phyloP scores from a whole-genome alignment of 1,140 invertebrate species.

The Drosophila santomea region DNA sequence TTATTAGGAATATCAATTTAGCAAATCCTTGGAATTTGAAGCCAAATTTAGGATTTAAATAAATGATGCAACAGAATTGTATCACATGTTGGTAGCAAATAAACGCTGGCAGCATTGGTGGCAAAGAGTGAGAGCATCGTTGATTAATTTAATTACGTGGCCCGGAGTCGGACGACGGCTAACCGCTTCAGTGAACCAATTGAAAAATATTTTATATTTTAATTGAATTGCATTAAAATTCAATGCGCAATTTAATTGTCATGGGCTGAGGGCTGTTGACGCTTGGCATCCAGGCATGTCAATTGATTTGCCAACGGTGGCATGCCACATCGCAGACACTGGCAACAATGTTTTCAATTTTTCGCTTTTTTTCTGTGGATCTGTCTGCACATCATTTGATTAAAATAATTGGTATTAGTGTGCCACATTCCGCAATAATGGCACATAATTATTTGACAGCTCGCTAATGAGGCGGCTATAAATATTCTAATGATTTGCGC shows the following conservation, averaged over 20 bases:
- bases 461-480: slow-evolving; percentile 38
- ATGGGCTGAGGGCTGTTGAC: slow-evolving; percentile 31
- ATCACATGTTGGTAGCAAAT: slow-evolving; percentile 12
- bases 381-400: slow-evolving; percentile 44
- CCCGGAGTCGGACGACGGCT: slow-evolving; percentile 5
- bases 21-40: slow-evolving; percentile 2
- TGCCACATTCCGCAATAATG: slow-evolving; percentile 14
- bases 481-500: slow-evolving; percentile 18
- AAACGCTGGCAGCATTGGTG: slow-evolving; percentile 27
- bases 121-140: slow-evolving; percentile 44
- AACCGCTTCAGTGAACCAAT: slow-evolving; percentile 43
- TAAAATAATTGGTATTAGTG: slow-evolving; percentile 59
- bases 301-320: slow-evolving; percentile 37
- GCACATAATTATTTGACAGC: slow-evolving; percentile 16
- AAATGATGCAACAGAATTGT: slow-evolving; percentile 20
- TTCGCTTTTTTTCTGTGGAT: slow-evolving; percentile 4
- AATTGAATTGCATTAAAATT: slow-evolving; percentile 69
- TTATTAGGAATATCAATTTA: too few relatives aligned
- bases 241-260: slow-evolving; percentile 66
- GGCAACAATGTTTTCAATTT: slow-evolving; percentile 30
- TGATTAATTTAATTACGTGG: slow-evolving; percentile 55
- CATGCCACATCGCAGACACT: slow-evolving; percentile 27
- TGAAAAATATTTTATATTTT: slow-evolving; percentile 65
- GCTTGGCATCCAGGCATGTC: slow-evolving; percentile 13
- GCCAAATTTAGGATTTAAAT: slow-evolving; percentile 14